These are phyloP conservation scores for Hirtodrosophila duncani DNA, from an alignment of 2,888 invertebrate genomes.

Conservation along the genomic window DNA sequence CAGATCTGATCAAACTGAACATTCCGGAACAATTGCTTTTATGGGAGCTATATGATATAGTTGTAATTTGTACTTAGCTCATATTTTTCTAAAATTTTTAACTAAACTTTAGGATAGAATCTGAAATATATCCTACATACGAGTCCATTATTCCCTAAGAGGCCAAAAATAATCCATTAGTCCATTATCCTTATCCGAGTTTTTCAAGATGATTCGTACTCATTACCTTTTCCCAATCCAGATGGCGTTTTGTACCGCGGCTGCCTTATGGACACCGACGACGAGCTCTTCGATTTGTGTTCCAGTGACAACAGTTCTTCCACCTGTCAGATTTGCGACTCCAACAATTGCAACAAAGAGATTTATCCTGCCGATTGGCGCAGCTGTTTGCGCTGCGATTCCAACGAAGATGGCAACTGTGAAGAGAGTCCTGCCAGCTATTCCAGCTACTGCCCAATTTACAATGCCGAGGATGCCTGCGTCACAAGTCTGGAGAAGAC, in stretches of 20 bases:
- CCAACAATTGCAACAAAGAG: conserved; percentile 53
- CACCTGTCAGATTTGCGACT: conserved; percentile 51
- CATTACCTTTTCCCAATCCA: conserved; percentile 34
- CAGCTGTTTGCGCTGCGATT: conserved; percentile 67
- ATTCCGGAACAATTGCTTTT: too few relatives aligned
- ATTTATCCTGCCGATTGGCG: conserved; percentile 64
- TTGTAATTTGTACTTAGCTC: neutral
- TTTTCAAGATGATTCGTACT: too few relatives aligned
- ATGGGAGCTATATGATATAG: too few relatives aligned
- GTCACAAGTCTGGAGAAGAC: conserved; percentile 55
- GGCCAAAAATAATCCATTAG: too few relatives aligned
- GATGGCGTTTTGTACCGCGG: conserved; percentile 65
- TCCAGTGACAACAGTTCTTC: conserved; percentile 31
- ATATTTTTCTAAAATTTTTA: too few relatives aligned
- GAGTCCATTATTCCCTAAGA: too few relatives aligned
- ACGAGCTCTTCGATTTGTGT: conserved; percentile 56
- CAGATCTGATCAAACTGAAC: too few relatives aligned
- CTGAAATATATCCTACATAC: too few relatives aligned
- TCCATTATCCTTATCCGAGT: too few relatives aligned
- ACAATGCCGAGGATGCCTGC: conserved; percentile 53
- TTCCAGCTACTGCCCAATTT: conserved; percentile 50
- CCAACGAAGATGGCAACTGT: conserved; percentile 48
- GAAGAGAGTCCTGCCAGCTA: conserved; percentile 41
- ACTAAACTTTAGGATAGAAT: too few relatives aligned
- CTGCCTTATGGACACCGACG: conserved; percentile 53